These are phyloP conservation scores for Melanotaenia maccullochi DNA, from an alignment of 2,797 vertebrate species.

Conservation along the genomic window DNA sequence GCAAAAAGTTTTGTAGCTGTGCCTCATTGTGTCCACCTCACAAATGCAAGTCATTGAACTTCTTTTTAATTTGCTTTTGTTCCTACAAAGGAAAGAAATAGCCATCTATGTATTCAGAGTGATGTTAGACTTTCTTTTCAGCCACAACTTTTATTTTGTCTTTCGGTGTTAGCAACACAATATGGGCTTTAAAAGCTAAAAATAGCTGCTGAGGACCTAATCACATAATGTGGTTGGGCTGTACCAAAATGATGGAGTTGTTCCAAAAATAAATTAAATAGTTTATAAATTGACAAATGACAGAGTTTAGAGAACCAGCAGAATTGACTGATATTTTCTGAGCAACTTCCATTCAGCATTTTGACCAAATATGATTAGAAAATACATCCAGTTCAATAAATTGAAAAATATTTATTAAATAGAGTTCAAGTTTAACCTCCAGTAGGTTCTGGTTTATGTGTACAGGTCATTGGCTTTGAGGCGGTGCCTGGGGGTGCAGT, in stretches of 20 bases:
- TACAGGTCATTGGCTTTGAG: conserved; percentile 28
- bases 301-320: background rate
- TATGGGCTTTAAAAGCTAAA: background rate
- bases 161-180: background rate
- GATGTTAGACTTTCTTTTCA: background rate
- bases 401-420: background rate
- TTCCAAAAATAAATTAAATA: background rate
- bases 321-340: background rate
- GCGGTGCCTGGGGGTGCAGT: conserved; percentile 28
- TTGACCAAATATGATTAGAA: background rate
- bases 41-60: background rate
- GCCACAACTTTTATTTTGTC: background rate
- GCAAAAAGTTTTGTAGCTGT: background rate
- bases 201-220: background rate
- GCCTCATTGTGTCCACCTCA: background rate
- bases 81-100: background rate
- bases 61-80: background rate
- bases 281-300: background rate
- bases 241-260: background rate
- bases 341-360: background rate
- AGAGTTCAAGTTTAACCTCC: background rate
- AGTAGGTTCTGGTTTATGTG: conserved; percentile 2
- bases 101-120: background rate
- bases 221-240: background rate
- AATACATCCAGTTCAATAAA: background rate